A percentile compares a stretch with the other conserved stretches of the same genome.
These are phyloP conservation scores for Exaiptasia diaphana DNA, from an alignment of 64 coral and sea anemone species.

Conservation along the genomic window DNA sequence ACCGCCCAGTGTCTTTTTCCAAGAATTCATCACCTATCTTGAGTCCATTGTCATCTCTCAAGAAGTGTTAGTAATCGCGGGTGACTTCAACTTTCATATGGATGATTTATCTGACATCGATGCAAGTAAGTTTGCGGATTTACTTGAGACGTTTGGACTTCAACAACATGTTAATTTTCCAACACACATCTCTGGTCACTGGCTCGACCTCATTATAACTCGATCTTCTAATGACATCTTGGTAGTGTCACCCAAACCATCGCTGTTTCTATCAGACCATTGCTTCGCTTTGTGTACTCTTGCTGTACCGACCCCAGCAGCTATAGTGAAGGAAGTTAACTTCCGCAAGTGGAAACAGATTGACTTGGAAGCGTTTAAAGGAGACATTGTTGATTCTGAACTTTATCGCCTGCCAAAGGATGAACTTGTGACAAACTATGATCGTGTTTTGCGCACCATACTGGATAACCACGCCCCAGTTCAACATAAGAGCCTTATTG, in stretches of 20 bases:
- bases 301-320: neutral
- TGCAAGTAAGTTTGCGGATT: neutral
- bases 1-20: conserved; percentile 35
- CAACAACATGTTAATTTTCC: conserved; percentile 18
- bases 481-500: conserved; percentile 3
- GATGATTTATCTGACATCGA: conserved; percentile 13
- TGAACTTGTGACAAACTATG: conserved; percentile 11
- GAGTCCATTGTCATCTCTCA: conserved; percentile 8
- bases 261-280: conserved; percentile 25
- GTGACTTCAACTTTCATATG: conserved; percentile 33
- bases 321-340: neutral
- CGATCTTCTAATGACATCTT: conserved; percentile 21
- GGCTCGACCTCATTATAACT: conserved; percentile 47
- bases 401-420: neutral
- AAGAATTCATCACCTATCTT: conserved; percentile 30
- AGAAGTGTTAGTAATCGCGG: neutral
- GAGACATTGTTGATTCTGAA: conserved; percentile 15
- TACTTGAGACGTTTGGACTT: conserved; percentile 10
- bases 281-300: conserved; percentile 20
- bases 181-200: conserved; percentile 28
- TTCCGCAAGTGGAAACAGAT: conserved; percentile 40
- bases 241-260: neutral
- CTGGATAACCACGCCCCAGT: conserved; percentile 1
- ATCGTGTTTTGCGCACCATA: neutral
- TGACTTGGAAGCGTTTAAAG: conserved; percentile 9